Evolutionary conservation across 2,797 vertebrate genomes (phyloP).

Genomic region (Propithecus deckenii): DNA sequence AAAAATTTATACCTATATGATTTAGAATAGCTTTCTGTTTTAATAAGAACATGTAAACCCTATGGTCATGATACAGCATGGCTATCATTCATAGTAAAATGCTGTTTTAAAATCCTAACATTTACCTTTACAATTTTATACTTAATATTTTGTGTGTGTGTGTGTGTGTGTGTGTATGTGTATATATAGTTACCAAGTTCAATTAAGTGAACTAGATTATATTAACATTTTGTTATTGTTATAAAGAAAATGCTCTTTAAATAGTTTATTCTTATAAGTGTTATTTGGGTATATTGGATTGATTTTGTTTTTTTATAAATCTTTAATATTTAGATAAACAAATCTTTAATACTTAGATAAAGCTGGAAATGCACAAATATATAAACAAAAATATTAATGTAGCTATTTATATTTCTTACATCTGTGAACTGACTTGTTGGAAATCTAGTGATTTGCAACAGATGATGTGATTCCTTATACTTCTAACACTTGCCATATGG

Average conservation of each 20-base stretch:
- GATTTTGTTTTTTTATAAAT: slow-evolving; percentile 73
- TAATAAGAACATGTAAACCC: neutral
- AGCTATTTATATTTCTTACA: slow-evolving; percentile 78
- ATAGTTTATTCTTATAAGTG: slow-evolving; percentile 51
- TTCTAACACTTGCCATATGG: slow-evolving; percentile 88
- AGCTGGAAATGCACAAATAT: slow-evolving; percentile 66
- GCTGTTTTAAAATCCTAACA: slow-evolving; percentile 44
- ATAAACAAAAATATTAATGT: slow-evolving; percentile 74
- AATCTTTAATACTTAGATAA: slow-evolving; percentile 73
- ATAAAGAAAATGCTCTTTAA: slow-evolving; percentile 73
- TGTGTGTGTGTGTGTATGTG: neutral
- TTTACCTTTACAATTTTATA: slow-evolving; percentile 75
- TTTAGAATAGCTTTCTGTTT: slow-evolving; percentile 25
- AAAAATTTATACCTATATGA: neutral
- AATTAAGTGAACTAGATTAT: slow-evolving; percentile 74
- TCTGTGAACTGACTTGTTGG: slow-evolving; percentile 85
- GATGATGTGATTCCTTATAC: slow-evolving; percentile 85
- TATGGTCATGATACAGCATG: slow-evolving; percentile 38
- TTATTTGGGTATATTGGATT: slow-evolving; percentile 67
- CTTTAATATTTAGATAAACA: slow-evolving; percentile 72
- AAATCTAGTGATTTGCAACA: slow-evolving; percentile 86
- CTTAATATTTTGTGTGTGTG: slow-evolving; percentile 22
- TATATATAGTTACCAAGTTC: slow-evolving; percentile 73
- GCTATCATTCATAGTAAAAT: slow-evolving; percentile 56
- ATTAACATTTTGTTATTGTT: slow-evolving; percentile 71